These are phyloP conservation scores for Hyles vespertilio DNA, from an alignment of 1,140 invertebrate genomes.

Conservation along the genomic window DNA sequence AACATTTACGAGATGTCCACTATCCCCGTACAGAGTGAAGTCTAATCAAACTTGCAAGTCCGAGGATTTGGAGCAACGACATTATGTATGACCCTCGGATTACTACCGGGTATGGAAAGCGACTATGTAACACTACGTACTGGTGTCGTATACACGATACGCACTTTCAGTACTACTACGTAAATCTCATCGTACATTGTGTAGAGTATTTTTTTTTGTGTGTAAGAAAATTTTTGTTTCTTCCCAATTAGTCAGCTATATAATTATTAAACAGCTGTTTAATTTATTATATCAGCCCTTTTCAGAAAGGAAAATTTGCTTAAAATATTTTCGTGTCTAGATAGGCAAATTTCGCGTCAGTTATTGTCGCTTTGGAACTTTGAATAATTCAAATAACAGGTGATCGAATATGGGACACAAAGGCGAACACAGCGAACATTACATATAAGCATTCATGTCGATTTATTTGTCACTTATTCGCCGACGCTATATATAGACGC, in stretches of 20 bases:
- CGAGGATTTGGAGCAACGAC: slow-evolving; percentile 31
- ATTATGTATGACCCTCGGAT: slow-evolving; percentile 18
- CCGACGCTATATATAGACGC: neutral
- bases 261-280: too few species aligned
- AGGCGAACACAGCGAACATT: neutral
- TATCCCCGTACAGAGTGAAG: slow-evolving; percentile 22
- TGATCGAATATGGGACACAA: neutral
- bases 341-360: too few species aligned
- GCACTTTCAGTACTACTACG: too few species aligned
- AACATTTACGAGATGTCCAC: slow-evolving; percentile 37
- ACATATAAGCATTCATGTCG: slow-evolving; percentile 6
- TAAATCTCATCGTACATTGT: too few species aligned
- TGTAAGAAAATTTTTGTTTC: too few species aligned
- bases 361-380: too few species aligned
- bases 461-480: slow-evolving; percentile 2
- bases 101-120: neutral
- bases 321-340: too few species aligned
- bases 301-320: too few species aligned
- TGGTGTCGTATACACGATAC: neutral
- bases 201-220: too few species aligned
- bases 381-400: too few species aligned
- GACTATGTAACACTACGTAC: neutral
- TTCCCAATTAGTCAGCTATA: too few species aligned
- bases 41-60: slow-evolving; percentile 49
- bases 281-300: too few species aligned